Conservation (phyloP, 2,113 vertebrate genomes). For the Suricata suricatta region DNA sequence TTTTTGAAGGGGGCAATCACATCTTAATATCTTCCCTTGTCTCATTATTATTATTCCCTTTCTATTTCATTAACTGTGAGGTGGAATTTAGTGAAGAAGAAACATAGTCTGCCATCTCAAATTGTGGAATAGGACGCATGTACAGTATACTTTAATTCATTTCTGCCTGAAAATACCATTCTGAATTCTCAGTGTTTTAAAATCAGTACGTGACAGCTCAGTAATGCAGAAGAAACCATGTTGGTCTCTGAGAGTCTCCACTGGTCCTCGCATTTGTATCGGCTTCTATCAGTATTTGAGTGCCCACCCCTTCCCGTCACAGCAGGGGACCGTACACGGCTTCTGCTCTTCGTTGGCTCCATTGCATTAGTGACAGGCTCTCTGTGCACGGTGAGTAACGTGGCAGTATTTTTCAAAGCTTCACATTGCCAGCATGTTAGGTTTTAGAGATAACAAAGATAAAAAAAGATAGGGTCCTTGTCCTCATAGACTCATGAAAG, state of each 20-base stretch:
- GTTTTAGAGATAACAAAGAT: not conserved
- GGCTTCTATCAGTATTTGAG: not conserved
- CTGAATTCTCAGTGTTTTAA: not conserved
- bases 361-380: not conserved
- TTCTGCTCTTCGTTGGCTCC: not conserved
- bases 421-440: not conserved
- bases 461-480: not conserved
- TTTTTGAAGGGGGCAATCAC: not conserved
- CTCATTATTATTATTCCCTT: not conserved
- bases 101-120: not conserved
- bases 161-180: constrained; percentile 26
- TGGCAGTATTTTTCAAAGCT: not conserved
- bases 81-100: not conserved
- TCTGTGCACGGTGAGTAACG: not conserved
- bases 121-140: not conserved
- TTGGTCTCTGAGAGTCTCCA: not conserved
- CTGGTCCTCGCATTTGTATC: not conserved
- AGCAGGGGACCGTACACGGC: not conserved
- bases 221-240: not conserved
- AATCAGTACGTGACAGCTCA: not conserved
- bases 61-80: not conserved
- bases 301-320: not conserved
- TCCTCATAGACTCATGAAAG: not conserved
- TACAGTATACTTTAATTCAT: constrained; percentile 20
- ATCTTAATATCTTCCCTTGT: not conserved